These are phyloP conservation scores for Hemithea aestivaria DNA, from an alignment of 2,888 invertebrate genomes.

Conservation along the genomic window DNA sequence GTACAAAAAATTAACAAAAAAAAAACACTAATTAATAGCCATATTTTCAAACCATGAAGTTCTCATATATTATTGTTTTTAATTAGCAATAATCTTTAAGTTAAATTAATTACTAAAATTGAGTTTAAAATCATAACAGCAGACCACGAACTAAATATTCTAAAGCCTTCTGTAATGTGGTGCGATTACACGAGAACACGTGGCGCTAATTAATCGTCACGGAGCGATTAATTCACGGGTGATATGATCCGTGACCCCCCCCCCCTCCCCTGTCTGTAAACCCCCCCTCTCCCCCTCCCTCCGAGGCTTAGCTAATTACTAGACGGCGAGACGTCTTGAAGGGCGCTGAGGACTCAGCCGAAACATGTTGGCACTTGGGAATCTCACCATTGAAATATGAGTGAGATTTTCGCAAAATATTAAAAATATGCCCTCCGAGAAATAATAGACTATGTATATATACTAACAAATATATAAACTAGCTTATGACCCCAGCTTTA, in stretches of 20 bases:
- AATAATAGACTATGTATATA: too few relatives aligned
- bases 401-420: neutral
- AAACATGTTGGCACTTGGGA: constrained; percentile 28
- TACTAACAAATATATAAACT: too few relatives aligned
- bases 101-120: too few relatives aligned
- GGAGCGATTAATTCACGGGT: constrained; percentile 71
- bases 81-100: too few relatives aligned
- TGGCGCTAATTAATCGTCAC: constrained; percentile 72
- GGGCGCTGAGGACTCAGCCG: constrained; percentile 48
- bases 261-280: constrained; percentile 11
- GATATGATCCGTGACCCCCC: constrained; percentile 64
- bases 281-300: constrained; percentile 30
- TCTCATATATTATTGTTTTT: too few relatives aligned
- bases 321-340: constrained; percentile 53
- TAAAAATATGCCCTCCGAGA: neutral
- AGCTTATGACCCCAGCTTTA: too few relatives aligned
- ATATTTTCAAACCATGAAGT: too few relatives aligned
- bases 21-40: too few relatives aligned
- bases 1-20: too few relatives aligned
- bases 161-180: constrained; percentile 31
- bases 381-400: constrained; percentile 18
- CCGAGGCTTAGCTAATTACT: constrained; percentile 53
- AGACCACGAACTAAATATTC: constrained; percentile 14
- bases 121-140: too few relatives aligned
- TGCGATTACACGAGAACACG: constrained; percentile 49